Evolutionary conservation across 2,797 vertebrate genomes (phyloP).

Genomic region (Lepilemur ruficaudatus): DNA sequence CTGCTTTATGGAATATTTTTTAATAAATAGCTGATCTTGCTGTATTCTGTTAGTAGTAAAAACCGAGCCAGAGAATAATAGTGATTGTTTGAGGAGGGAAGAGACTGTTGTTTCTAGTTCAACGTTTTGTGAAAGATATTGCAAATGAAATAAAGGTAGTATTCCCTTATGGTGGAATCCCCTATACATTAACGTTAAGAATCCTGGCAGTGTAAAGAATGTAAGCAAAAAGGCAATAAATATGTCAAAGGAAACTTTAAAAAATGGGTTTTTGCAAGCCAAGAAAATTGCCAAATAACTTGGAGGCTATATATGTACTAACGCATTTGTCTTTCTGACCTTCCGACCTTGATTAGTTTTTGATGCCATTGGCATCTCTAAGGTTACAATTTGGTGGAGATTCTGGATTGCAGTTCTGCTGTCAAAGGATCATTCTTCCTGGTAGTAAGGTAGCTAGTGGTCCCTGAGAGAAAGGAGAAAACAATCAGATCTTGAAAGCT

Average conservation of each 20-base stretch:
- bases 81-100: constrained; percentile 33
- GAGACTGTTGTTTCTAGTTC: constrained; percentile 45
- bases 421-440: constrained; percentile 84
- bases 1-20: neutral
- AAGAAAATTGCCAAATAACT: constrained; percentile 76
- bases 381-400: constrained; percentile 81
- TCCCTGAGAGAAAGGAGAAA: constrained; percentile 80
- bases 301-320: constrained; percentile 72
- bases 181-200: constrained; percentile 75
- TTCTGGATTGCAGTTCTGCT: constrained; percentile 78
- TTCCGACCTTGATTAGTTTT: constrained; percentile 82
- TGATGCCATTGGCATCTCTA: constrained; percentile 73
- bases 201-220: constrained; percentile 73
- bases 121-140: constrained; percentile 57
- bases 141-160: constrained; percentile 68
- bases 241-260: constrained; percentile 68
- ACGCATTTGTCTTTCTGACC: constrained; percentile 82
- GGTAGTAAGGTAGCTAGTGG: constrained; percentile 83
- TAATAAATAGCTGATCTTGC: constrained; percentile 35
- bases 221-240: constrained; percentile 77
- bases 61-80: constrained; percentile 48
- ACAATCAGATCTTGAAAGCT: constrained; percentile 81
- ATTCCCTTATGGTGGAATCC: constrained; percentile 71
- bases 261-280: constrained; percentile 71
- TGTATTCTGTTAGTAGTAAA: constrained; percentile 52